These are phyloP conservation scores for Oscheius sp. DNA, from an alignment of 2,888 invertebrate species.

Conservation along the genomic window DNA sequence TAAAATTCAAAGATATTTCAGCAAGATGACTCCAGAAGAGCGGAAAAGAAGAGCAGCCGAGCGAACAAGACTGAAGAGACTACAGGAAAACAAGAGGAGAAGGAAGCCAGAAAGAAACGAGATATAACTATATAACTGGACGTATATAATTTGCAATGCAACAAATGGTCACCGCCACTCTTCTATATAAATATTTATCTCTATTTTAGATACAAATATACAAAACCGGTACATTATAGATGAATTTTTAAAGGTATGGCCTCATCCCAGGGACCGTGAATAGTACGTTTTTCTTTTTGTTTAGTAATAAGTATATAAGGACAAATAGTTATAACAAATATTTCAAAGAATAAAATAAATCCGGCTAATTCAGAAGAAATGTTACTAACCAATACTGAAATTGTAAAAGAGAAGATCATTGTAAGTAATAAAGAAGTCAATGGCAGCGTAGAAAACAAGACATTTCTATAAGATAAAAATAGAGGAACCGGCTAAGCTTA, in stretches of 20 bases:
- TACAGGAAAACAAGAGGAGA: too few relatives aligned
- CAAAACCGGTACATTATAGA: background rate
- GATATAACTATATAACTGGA: too few relatives aligned
- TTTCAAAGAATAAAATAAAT: constrained; percentile 42
- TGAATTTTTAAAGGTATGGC: constrained; percentile 76
- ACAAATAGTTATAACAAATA: constrained; percentile 75
- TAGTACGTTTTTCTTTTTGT: constrained; percentile 80
- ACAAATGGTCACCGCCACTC: too few relatives aligned
- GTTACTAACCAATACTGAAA: constrained; percentile 37
- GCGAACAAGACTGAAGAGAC: too few relatives aligned
- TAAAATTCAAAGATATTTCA: too few relatives aligned
- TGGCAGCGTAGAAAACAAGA: constrained; percentile 57
- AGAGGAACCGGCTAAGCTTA: background rate
- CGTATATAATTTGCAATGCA: too few relatives aligned
- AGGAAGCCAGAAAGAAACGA: too few relatives aligned
- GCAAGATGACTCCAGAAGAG: too few relatives aligned
- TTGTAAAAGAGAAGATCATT: constrained; percentile 66
- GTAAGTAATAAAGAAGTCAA: constrained; percentile 54
- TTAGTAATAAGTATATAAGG: constrained; percentile 74
- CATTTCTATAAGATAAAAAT: constrained; percentile 37
- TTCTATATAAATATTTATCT: too few relatives aligned
- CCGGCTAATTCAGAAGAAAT: constrained; percentile 43
- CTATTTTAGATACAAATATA: constrained; percentile 3
- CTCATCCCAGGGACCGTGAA: constrained; percentile 98
- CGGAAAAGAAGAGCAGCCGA: too few relatives aligned